Percentiles rank a stretch among this genome's conserved stretches.
These are phyloP conservation scores for Nycticorax nycticorax DNA, from an alignment of 2,113 vertebrate species.

Conservation along the genomic window DNA sequence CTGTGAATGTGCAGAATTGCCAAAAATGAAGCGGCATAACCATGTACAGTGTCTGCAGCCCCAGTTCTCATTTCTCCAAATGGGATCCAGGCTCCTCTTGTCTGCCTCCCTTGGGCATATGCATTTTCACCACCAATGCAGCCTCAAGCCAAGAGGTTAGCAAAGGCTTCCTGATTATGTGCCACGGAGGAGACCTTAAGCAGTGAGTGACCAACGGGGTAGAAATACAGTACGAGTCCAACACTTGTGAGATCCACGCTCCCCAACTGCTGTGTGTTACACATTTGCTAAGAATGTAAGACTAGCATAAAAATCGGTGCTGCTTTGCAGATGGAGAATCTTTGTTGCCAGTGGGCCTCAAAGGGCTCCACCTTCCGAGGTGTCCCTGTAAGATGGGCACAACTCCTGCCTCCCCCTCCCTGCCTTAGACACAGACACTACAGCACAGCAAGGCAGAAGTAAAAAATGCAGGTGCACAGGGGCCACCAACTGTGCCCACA, in stretches of 20 bases:
- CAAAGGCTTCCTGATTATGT: background rate
- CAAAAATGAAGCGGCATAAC: background rate
- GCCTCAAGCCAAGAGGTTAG: background rate
- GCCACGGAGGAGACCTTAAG: background rate
- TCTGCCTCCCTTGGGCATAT: background rate
- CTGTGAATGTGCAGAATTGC: background rate
- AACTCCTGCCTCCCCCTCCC: background rate
- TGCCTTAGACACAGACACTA: too few species aligned
- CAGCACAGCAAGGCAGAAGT: background rate
- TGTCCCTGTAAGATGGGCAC: background rate
- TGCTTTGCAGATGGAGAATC: background rate
- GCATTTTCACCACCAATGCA: background rate
- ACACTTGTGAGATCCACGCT: background rate
- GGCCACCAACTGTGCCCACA: background rate
- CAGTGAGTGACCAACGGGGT: background rate
- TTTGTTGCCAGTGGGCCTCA: background rate
- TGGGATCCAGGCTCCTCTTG: background rate
- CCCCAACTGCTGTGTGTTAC: background rate
- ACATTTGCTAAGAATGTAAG: background rate
- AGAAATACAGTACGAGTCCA: background rate
- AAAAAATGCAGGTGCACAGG: background rate
- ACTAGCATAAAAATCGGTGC: background rate
- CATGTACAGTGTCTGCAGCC: background rate
- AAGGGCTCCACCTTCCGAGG: background rate
- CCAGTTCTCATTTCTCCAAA: background rate